Percentiles rank a stretch among this genome's conserved stretches.
Conservation (phyloP, 1,140 invertebrate genomes). For the Whitmania pigra region DNA sequence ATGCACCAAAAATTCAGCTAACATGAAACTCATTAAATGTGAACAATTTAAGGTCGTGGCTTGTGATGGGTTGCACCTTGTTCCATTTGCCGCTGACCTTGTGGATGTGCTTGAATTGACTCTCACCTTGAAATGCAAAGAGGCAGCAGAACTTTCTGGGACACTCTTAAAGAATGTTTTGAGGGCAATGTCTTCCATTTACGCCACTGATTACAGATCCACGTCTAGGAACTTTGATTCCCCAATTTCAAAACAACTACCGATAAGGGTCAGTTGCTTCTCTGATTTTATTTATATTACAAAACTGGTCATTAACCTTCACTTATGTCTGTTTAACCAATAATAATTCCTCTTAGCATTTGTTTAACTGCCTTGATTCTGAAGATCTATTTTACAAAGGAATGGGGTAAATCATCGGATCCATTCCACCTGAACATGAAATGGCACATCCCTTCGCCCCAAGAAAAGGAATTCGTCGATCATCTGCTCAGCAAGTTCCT, state of each 20-base stretch:
- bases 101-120: constrained; percentile 51
- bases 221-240: constrained; percentile 51
- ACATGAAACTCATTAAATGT: no score
- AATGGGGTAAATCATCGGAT: constrained; percentile 65
- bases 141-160: constrained; percentile 50
- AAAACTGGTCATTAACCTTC: no score
- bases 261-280: constrained; percentile 48
- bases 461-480: constrained; percentile 56
- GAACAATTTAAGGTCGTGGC: constrained; percentile 45
- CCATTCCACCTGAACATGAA: constrained; percentile 54
- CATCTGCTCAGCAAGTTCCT: constrained; percentile 43
- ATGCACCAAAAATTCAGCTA: no score
- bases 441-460: constrained; percentile 61
- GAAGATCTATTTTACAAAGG: constrained; percentile 40
- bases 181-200: constrained; percentile 48
- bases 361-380: no score
- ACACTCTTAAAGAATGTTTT: constrained; percentile 47
- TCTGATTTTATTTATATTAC: no score
- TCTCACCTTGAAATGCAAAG: constrained; percentile 51
- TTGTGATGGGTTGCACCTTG: constrained; percentile 50
- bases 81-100: constrained; percentile 52
- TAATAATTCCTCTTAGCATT: no score
- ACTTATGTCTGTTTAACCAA: no score
- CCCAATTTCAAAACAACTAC: constrained; percentile 57
- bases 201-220: constrained; percentile 54